These are phyloP conservation scores for Megaceryle alcyon DNA, from an alignment of 2,797 vertebrate genomes.

Conservation along the genomic window DNA sequence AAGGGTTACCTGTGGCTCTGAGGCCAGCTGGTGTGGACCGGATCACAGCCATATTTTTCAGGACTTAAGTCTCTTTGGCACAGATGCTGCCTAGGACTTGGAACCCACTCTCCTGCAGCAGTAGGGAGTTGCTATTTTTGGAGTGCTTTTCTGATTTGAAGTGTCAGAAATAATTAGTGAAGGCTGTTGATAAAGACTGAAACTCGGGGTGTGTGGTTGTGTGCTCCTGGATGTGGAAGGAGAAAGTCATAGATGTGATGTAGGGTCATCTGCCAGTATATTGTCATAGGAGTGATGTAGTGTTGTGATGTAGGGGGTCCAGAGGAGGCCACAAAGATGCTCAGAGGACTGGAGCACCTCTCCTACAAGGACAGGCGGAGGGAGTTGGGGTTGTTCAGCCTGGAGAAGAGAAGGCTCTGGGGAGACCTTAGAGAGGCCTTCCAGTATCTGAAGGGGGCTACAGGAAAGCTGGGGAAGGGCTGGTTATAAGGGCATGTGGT, in stretches of 20 bases:
- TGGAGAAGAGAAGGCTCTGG: too few relatives aligned
- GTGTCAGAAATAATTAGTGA: not conserved
- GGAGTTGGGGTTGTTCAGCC: too few relatives aligned
- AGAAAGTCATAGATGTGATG: not conserved
- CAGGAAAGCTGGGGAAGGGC: too few relatives aligned
- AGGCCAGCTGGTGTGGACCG: not conserved
- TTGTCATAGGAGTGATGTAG: too few relatives aligned
- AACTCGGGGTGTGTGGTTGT: not conserved
- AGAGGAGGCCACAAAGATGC: too few relatives aligned
- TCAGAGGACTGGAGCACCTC: too few relatives aligned
- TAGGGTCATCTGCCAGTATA: not conserved
- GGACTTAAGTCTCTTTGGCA: not conserved
- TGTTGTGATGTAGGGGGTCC: too few relatives aligned
- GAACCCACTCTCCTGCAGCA: not conserved
- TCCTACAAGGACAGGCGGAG: too few relatives aligned
- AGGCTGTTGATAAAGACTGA: not conserved
- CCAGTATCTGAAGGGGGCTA: too few relatives aligned
- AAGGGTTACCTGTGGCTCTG: not conserved
- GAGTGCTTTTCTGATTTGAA: not conserved
- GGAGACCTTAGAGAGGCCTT: too few relatives aligned
- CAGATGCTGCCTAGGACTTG: not conserved
- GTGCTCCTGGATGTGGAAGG: not conserved
- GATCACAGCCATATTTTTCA: not conserved
- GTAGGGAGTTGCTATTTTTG: not conserved
- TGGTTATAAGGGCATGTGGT: too few relatives aligned